Percentiles rank a stretch among this genome's conserved stretches.
phyloP scores from a whole-genome alignment of 2,113 vertebrate genomes.

The Barnardius zonarius region DNA sequence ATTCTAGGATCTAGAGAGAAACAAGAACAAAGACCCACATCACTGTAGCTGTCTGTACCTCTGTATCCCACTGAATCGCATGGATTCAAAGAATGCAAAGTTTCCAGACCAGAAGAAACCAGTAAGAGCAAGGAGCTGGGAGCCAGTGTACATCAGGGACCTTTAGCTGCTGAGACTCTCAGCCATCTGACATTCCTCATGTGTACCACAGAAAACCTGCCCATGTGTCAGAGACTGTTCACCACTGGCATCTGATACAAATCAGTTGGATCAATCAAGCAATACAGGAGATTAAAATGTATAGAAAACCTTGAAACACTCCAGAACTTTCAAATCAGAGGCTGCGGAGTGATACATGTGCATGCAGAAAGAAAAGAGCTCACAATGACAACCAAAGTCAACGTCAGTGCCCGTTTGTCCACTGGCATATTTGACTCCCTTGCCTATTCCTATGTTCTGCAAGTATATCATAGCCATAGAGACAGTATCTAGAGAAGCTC shows the following conservation, averaged over 20 bases:
- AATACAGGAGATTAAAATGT: background rate
- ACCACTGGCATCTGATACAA: background rate
- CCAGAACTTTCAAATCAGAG: background rate
- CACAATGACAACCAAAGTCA: background rate
- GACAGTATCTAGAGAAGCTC: background rate
- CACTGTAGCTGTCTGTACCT: background rate
- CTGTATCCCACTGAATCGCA: background rate
- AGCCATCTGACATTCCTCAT: background rate
- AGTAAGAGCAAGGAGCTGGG: background rate
- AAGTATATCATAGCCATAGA: background rate
- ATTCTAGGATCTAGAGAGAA: conserved; percentile 75
- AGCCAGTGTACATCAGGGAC: no score
- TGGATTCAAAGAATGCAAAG: background rate
- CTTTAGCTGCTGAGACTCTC: background rate
- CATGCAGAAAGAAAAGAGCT: background rate
- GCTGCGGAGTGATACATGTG: background rate
- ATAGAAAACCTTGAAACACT: background rate
- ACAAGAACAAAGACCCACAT: background rate
- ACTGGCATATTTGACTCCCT: background rate
- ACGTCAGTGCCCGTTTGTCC: background rate
- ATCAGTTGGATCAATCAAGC: background rate
- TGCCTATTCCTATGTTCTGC: background rate
- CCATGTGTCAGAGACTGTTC: background rate
- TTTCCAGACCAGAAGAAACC: background rate
- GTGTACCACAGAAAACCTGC: background rate